A percentile compares a stretch with the other conserved stretches of the same genome.
Evolutionary conservation across 2,113 vertebrate species (phyloP).

Genomic region (Lophius piscatorius): DNA sequence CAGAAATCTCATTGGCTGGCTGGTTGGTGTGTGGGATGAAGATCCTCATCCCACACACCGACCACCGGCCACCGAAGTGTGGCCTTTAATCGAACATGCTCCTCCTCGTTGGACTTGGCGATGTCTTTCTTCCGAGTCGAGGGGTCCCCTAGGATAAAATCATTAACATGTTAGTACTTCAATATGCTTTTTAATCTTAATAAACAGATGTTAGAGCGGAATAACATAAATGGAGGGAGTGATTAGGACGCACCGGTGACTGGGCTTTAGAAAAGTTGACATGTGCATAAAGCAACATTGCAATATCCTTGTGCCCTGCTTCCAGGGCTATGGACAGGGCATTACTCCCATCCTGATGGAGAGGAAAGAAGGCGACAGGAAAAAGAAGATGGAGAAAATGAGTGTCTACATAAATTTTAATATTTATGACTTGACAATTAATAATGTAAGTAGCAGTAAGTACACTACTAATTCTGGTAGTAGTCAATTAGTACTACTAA

Average conservation of each 20-base stretch:
- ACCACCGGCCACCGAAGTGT: too few relatives aligned
- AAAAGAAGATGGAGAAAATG: not conserved
- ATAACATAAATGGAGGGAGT: not conserved
- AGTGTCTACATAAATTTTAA: too few relatives aligned
- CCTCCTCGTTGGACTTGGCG: constrained; percentile 89
- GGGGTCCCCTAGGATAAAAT: constrained; percentile 86
- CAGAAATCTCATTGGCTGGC: constrained; percentile 49
- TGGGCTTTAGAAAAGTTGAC: constrained; percentile 96
- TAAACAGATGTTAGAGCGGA: rapidly evolving
- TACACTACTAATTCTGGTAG: too few relatives aligned
- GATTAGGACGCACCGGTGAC: constrained; percentile 87
- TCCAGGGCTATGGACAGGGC: constrained; percentile 97
- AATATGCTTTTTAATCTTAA: too few relatives aligned
- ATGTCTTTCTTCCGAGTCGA: constrained; percentile 90
- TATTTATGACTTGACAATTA: too few relatives aligned
- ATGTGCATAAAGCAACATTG: constrained; percentile 93
- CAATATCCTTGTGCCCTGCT: constrained; percentile 97
- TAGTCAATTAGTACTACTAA: too few relatives aligned
- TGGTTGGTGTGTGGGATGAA: constrained; percentile 15
- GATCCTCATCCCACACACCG: constrained; percentile 28
- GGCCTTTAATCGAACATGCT: constrained; percentile 85
- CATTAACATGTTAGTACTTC: not conserved
- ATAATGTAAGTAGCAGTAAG: too few relatives aligned
- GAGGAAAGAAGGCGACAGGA: not conserved
- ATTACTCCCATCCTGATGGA: constrained; percentile 90